A percentile compares a stretch with the other conserved stretches of the same genome.
Conservation (phyloP, 2,797 vertebrate genomes). For the Eulemur mongoz region DNA sequence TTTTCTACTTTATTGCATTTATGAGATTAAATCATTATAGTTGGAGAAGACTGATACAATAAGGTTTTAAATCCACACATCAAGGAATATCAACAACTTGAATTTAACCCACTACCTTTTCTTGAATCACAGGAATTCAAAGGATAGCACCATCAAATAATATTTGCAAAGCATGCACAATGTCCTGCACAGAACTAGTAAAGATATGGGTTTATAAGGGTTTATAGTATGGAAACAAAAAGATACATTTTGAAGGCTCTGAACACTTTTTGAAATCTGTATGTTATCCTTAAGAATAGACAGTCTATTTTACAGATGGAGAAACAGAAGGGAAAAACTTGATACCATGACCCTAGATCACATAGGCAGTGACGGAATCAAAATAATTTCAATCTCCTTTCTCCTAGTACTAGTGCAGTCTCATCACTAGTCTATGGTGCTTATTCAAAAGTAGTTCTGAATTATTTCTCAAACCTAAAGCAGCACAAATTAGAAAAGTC, state of each 20-base stretch:
- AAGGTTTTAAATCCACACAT: background rate
- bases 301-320: background rate
- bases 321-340: background rate
- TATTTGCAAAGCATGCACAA: background rate
- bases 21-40: slow-evolving; percentile 20
- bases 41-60: background rate
- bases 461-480: slow-evolving; percentile 43
- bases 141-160: background rate
- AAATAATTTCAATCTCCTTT: background rate
- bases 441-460: slow-evolving; percentile 42
- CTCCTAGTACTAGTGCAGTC: background rate
- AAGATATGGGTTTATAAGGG: background rate
- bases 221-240: background rate
- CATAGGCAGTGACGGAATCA: background rate
- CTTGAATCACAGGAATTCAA: background rate
- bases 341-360: background rate
- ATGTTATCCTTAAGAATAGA: background rate
- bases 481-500: background rate
- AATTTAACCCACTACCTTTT: background rate
- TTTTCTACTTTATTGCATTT: background rate
- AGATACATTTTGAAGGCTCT: background rate
- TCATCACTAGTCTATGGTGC: background rate
- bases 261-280: background rate
- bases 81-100: slow-evolving; percentile 1
- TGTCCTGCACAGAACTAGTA: background rate